These are phyloP conservation scores for Leptopilina myrica DNA, from an alignment of 2,888 invertebrate genomes.

Conservation along the genomic window DNA sequence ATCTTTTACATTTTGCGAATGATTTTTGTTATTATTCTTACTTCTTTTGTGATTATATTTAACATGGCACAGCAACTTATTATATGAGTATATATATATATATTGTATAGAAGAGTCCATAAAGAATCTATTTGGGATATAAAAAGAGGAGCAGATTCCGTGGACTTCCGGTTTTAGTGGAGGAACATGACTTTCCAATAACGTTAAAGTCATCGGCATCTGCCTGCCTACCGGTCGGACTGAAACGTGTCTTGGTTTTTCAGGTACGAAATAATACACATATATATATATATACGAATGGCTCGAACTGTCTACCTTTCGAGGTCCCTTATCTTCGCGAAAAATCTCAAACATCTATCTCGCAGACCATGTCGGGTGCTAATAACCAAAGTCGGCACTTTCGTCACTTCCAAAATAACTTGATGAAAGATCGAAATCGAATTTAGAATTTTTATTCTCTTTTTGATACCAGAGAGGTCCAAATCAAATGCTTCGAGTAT, in stretches of 20 bases:
- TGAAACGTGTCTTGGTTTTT: constrained; percentile 51
- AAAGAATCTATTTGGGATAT: constrained; percentile 39
- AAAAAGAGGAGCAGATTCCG: constrained; percentile 55
- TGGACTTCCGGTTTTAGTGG: constrained; percentile 70
- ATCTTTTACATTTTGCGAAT: too few relatives aligned
- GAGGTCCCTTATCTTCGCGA: constrained; percentile 65
- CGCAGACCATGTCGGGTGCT: constrained; percentile 55
- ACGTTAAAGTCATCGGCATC: constrained; percentile 62
- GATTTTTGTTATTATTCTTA: too few relatives aligned
- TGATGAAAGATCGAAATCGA: constrained; percentile 27
- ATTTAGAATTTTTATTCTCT: constrained; percentile 21
- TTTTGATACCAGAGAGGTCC: not conserved
- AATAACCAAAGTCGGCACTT: constrained; percentile 51
- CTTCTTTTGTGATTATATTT: too few relatives aligned
- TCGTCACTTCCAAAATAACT: constrained; percentile 46
- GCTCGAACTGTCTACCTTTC: constrained; percentile 56
- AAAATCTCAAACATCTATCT: constrained; percentile 66
- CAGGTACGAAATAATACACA: constrained; percentile 55
- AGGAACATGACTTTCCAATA: constrained; percentile 74
- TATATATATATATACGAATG: constrained; percentile 50
- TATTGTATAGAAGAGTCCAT: not conserved
- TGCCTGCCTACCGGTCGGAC: constrained; percentile 62
- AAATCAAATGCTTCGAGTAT: not conserved
- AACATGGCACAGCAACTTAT: constrained; percentile 29
- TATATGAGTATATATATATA: not conserved